Evolutionary conservation across 1,140 invertebrate genomes (phyloP), one percentile per base, ranked within the genome.

Genomic region (Portunus trituberculatus): DNA sequence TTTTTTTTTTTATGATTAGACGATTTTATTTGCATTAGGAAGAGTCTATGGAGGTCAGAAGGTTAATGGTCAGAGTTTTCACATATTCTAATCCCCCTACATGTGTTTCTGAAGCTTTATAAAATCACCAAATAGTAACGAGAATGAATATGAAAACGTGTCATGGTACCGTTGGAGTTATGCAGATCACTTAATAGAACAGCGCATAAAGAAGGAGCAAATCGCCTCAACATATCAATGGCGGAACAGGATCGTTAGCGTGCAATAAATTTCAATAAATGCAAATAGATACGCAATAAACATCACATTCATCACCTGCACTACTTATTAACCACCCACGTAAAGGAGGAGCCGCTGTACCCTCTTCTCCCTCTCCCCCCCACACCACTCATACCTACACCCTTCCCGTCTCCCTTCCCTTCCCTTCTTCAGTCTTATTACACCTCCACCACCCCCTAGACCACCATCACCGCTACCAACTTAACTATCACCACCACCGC

Each of bases 221-320:
- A 46, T 76, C n/a, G 20, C 67, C 25, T 76, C 67, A 25, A 76
- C 67, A n/a, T 76, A 76, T 76, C 67, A 1, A 76, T 76, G 67
- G 25, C 67, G 67, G 67, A 76, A 76, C 12, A 8, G 67, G 67
- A 20, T 76, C 67, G 25, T 76, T n/a, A 76, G 67, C 67, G 67
- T n/a, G 67, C 67, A 76, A 76, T 76, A 76, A 76, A 76, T 76
- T 76, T n/a, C 67, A 76, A 76, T 76, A n/a, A 76, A 76, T 76
- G 67, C 67, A 76, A 76, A 76, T 76, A 76, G 67, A 76, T 76
- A n/a, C 20, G 67, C 67, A 16, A 76, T 76, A 76, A 76, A 76
- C 67, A 76, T 76, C 67, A n/a, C 67, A 76, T 76, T 7, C 67
- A 76, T 76, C 67, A 76, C 67, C 67, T 76, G 67, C 12, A 25